Conservation (phyloP, 2,888 invertebrate genomes). For the Baccha elongata region DNA sequence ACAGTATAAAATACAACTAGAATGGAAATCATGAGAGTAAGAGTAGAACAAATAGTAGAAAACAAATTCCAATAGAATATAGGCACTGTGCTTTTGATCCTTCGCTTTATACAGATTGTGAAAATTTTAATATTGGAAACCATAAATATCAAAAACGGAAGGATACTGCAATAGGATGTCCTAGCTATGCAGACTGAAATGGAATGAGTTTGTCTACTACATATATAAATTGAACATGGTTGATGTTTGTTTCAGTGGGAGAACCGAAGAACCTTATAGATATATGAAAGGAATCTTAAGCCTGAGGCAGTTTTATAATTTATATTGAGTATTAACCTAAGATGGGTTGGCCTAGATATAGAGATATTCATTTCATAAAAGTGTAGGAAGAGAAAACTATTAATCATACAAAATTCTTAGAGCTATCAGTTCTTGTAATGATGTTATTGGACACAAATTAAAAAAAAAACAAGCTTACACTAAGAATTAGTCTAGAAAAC, state of each 20-base stretch:
- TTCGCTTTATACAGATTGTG: constrained; percentile 41
- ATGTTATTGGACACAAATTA: too few relatives aligned
- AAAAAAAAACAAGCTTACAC: too few relatives aligned
- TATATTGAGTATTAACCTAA: constrained; percentile 43
- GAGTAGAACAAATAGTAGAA: constrained; percentile 33
- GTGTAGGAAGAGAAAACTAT: too few relatives aligned
- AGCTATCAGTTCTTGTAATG: too few relatives aligned
- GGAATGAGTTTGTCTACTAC: constrained; percentile 50
- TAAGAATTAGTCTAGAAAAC: too few relatives aligned
- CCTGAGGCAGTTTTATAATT: constrained; percentile 31
- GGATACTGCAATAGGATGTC: constrained; percentile 46
- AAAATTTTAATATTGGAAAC: constrained; percentile 73
- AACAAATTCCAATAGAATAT: constrained; percentile 44
- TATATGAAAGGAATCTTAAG: neutral
- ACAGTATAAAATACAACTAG: constrained; percentile 11
- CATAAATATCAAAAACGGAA: constrained; percentile 69
- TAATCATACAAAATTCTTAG: too few relatives aligned
- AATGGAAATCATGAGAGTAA: constrained; percentile 1
- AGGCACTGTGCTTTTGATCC: constrained; percentile 38
- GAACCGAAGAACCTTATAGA: neutral
- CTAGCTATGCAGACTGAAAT: constrained; percentile 49
- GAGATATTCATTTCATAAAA: too few relatives aligned
- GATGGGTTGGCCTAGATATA: constrained; percentile 42
- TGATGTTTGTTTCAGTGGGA: neutral
- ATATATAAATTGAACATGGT: constrained; percentile 63